Evolutionary conservation across 2,888 invertebrate species (phyloP).

Genomic region (Drosophila yooni): DNA sequence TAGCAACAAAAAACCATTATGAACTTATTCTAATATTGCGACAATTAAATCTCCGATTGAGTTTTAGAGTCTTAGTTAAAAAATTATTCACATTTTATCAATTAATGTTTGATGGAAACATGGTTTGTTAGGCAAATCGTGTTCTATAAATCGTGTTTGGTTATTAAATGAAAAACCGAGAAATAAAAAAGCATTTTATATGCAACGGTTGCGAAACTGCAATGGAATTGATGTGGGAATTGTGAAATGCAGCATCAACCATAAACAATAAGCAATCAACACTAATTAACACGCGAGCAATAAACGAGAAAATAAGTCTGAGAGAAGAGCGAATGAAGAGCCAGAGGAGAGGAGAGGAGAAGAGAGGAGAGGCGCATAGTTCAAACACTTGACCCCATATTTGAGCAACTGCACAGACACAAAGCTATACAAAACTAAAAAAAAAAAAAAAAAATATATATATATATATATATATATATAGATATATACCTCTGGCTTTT

Average conservation of each 20-base stretch:
- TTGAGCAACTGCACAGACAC: constrained; percentile 66
- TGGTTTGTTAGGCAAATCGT: constrained; percentile 9
- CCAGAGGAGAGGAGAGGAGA: constrained; percentile 17
- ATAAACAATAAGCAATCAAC: constrained; percentile 61
- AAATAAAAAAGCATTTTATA: constrained; percentile 17
- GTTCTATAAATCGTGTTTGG: constrained; percentile 24
- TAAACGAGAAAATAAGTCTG: constrained; percentile 30
- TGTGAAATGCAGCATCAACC: constrained; percentile 58
- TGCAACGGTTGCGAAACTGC: constrained; percentile 25
- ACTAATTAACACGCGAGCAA: constrained; percentile 71
- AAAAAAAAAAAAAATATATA: background rate
- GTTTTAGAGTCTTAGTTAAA: background rate
- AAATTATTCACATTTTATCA: background rate
- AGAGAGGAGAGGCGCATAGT: constrained; percentile 52
- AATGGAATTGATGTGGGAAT: constrained; percentile 46
- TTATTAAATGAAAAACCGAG: constrained; percentile 11
- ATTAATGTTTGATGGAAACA: background rate
- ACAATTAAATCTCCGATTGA: background rate
- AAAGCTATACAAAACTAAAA: constrained; percentile 18
- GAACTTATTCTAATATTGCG: background rate
- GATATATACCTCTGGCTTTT: constrained; percentile 47
- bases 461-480: background rate
- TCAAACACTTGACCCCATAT: constrained; percentile 79
- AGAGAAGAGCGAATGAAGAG: constrained; percentile 21
- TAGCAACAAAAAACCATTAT: background rate